Evolutionary conservation across 1,140 invertebrate genomes (phyloP), one percentile per base, ranked within the genome.

Genomic region (Venturia canescens): DNA sequence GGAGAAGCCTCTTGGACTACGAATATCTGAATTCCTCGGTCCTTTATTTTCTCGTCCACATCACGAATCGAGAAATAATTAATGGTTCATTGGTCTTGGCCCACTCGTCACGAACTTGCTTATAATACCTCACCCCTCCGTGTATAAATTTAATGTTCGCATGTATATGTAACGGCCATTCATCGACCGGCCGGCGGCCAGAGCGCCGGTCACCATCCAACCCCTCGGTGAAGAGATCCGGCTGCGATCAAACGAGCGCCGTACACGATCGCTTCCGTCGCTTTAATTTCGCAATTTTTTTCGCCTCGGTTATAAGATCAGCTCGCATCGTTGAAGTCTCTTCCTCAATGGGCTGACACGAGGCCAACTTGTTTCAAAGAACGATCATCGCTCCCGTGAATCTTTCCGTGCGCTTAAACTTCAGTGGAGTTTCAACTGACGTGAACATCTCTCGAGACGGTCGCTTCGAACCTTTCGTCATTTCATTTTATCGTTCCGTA

Each of bases 21-120:
- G 0, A 18, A 18, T 31, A 13, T 15, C 29, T 34, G 26, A 31
- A 31, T 69, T 31, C 27, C 29, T 69, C 29, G 7, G 6, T 69
- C 29, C 29, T 69, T 31, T 69, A 27, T 69, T 31, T n/a, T 34
- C 1, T 69, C 6, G 29, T 23, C 27, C 60, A 11, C 18, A 63
- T 63, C 21, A 27, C 69, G 48, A 74, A 53, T 11, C n/a, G 26
- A 23, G 48, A 74, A 74, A 74, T 74, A 57, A 74, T 74, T 53
- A 53, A 74, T 53, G 71, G 71, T 57, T 74, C 71, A 74, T 74
- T 74, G 71, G 71, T 74, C 71, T 74, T 74, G 71, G 23, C 48
- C 71, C 27, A 16, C 48, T 27, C 15, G 38, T 74, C 71, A 74
- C 71, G 71, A 74, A 74, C 34, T 26, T 23, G 1, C 21, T 63